phyloP scores from a whole-genome alignment of 2,113 vertebrate species.

The Ageneiosus marmoratus region DNA sequence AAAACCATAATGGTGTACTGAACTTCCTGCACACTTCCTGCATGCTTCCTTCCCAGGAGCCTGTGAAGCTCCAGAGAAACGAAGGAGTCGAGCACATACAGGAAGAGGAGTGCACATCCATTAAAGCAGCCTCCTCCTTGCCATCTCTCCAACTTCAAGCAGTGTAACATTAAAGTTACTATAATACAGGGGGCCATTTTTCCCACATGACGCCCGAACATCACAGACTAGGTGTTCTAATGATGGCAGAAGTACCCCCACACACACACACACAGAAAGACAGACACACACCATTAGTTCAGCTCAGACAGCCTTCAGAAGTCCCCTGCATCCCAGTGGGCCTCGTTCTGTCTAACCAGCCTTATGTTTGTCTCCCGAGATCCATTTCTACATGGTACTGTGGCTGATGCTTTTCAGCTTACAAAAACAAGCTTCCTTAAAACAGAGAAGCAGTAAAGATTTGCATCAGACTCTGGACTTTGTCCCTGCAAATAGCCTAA shows the following conservation, averaged over 20 bases:
- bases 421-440: neutral
- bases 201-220: conserved; percentile 36
- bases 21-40: neutral
- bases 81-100: neutral
- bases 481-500: neutral
- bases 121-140: conserved; percentile 44
- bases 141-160: conserved; percentile 52
- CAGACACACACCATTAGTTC: conserved; percentile 45
- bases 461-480: conserved; percentile 10
- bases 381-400: neutral
- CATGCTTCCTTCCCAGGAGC: conserved; percentile 15
- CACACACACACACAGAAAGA: conserved; percentile 32
- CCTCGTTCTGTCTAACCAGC: conserved; percentile 28
- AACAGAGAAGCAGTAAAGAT: neutral
- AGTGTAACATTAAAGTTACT: conserved; percentile 51
- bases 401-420: neutral
- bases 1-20: conserved; percentile 11
- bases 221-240: conserved; percentile 45
- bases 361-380: conserved; percentile 34
- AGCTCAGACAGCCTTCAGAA: conserved; percentile 34
- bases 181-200: conserved; percentile 48
- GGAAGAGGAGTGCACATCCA: conserved; percentile 37
- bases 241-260: conserved; percentile 33
- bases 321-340: conserved; percentile 26
- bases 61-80: conserved; percentile 29